A percentile compares a stretch with the other conserved stretches of the same genome.
phyloP scores from a whole-genome alignment of 2,888 invertebrate species.

The Stegana nigrithorax region DNA sequence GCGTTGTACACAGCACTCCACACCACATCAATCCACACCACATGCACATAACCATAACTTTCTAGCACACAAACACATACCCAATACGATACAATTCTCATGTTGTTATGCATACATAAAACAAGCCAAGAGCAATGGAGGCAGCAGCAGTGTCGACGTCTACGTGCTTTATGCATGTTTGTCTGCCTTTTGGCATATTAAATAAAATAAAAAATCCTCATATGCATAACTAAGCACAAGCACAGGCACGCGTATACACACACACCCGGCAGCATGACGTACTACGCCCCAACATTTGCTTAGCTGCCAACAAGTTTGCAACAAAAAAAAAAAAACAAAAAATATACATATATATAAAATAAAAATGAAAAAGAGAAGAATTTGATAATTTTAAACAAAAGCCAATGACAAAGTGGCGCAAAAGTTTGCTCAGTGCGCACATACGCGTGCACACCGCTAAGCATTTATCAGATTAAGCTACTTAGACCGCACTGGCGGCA shows the following conservation, averaged over 20 bases:
- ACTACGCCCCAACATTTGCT: no score
- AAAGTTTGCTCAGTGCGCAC: neutral
- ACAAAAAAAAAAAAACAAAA: no score
- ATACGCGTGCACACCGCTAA: constrained; percentile 20
- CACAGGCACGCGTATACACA: no score
- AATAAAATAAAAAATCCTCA: constrained; percentile 40
- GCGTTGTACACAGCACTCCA: neutral
- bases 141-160: neutral
- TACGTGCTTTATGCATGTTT: neutral
- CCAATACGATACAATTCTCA: no score
- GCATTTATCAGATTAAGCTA: constrained; percentile 53
- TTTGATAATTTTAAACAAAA: no score
- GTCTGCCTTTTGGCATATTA: constrained; percentile 43
- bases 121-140: no score
- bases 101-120: neutral
- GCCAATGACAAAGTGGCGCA: neutral
- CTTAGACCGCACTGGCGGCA: constrained; percentile 38
- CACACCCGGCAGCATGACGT: no score
- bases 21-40: neutral
- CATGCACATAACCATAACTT: neutral
- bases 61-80: no score
- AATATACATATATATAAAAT: constrained; percentile 50
- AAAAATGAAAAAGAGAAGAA: no score
- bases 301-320: no score
- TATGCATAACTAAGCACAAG: neutral